phyloP scores from a whole-genome alignment of 1,140 invertebrate species.

The Tetranychus urticae region DNA sequence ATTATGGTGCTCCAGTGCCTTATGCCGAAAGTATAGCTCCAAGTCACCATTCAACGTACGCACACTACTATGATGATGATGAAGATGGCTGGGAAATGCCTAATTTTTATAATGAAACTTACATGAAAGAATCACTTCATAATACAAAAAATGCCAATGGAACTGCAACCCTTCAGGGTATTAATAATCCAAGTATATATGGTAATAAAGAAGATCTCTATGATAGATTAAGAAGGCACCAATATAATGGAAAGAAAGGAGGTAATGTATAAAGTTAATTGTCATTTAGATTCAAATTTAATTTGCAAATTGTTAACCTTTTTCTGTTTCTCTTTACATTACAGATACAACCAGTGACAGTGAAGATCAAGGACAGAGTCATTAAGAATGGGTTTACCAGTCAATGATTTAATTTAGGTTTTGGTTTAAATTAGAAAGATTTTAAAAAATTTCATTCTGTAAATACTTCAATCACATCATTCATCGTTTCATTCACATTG shows the following conservation, averaged over 20 bases:
- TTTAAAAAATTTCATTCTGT: too few relatives aligned
- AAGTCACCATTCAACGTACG: slow-evolving; percentile 79
- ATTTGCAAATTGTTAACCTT: not conserved
- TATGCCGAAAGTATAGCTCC: slow-evolving; percentile 84
- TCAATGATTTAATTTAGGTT: too few relatives aligned
- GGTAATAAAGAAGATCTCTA: slow-evolving; percentile 87
- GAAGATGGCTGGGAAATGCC: slow-evolving; percentile 94
- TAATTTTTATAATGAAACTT: slow-evolving; percentile 87
- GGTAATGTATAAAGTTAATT: not conserved
- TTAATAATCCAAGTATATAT: slow-evolving; percentile 71
- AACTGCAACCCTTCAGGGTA: slow-evolving; percentile 24
- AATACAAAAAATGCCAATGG: slow-evolving; percentile 28
- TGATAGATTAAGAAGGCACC: slow-evolving; percentile 78
- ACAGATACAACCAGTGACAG: slow-evolving; percentile 12
- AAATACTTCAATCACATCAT: too few relatives aligned
- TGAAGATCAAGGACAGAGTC: slow-evolving; percentile 12
- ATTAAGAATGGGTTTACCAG: not conserved
- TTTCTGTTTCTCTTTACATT: slow-evolving; percentile 1
- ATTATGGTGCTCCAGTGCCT: slow-evolving; percentile 68
- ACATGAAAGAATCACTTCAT: slow-evolving; percentile 45
- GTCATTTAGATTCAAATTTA: not conserved
- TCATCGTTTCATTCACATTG: too few relatives aligned
- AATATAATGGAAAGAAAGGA: slow-evolving; percentile 83
- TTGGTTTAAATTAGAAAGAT: too few relatives aligned
- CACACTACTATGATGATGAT: slow-evolving; percentile 81